Base-by-base conservation (phyloP, 2,797 vertebrate species). In the Gallinago stenura region DNA sequence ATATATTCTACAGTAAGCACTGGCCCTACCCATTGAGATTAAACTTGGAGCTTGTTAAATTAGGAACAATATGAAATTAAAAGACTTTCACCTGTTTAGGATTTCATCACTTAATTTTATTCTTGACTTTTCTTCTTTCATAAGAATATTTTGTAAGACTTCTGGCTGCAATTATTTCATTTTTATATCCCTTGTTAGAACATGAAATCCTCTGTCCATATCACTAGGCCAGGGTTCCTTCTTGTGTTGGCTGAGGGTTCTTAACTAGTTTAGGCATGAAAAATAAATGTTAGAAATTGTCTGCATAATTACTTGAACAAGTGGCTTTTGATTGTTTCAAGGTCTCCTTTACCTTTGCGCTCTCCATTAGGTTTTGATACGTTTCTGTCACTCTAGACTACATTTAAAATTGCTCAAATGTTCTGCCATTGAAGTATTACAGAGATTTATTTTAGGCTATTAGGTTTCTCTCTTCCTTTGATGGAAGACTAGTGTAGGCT, bases 361-460 rank as follows among this genome's bases (percentile, higher is more conserved):
- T 95, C 80, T 78, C 80, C 85, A 68, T 70, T 88, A 83, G 66
- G 53, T 92, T 96, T 87, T 77, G 69, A 88, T 81, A 70, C 53
- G 12, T 92, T 92, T 82, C 91, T 97, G 92, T 82, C 70, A 69
- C 58, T 93, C 72, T n/a, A 2, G 2, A 73, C 66, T 77, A 35
- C 77, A 72, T 93, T 96, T 87, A 61, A 88, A 96, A 86, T 89
- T 96, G 95, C 88, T 94, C 79, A 90, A 87, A 95, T 20, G 50
- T 83, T 90, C 95, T 91, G 50, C 57, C 64, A 48, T 82, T 95
- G 88, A 82, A 80, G 56, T 82, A 61, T 87, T 86, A 45, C 72
- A 84, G 88, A 83, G 88, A 90, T 94, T 91, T 97, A 90, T 97
- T 97, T 98, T 87, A 90, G 80, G n/a, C 69, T 96, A 62, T 96